These are phyloP conservation scores for Oligia latruncula DNA, from an alignment of 2,888 invertebrate species.

Conservation along the genomic window DNA sequence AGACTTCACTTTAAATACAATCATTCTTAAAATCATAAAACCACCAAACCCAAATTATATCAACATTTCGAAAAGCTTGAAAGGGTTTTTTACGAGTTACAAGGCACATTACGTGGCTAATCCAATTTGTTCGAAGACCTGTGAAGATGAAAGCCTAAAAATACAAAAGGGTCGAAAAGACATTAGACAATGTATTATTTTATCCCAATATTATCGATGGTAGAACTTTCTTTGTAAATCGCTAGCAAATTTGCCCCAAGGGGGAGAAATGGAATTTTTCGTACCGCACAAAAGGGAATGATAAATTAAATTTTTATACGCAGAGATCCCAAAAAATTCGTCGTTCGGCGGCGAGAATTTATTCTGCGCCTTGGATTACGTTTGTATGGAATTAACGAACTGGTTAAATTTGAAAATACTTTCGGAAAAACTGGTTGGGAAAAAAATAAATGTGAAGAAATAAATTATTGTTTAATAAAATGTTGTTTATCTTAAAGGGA, in stretches of 20 bases:
- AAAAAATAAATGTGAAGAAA: conserved; percentile 7
- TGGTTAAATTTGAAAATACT: conserved; percentile 35
- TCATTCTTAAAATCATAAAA: not conserved
- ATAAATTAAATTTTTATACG: conserved; percentile 64
- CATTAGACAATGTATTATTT: conserved; percentile 57
- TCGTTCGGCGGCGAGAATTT: conserved; percentile 41
- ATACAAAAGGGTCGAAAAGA: conserved; percentile 52
- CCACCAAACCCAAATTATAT: conserved; percentile 8
- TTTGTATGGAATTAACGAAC: conserved; percentile 46
- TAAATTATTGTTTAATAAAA: not conserved
- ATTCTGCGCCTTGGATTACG: conserved; percentile 28
- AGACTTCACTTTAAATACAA: not conserved
- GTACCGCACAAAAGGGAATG: conserved; percentile 54
- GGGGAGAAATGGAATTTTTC: conserved; percentile 51
- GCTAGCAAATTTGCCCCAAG: conserved; percentile 60
- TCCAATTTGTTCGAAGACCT: conserved; percentile 47
- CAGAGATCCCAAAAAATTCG: conserved; percentile 37
- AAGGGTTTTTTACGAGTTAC: conserved; percentile 34
- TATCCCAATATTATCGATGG: conserved; percentile 59
- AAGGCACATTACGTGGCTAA: conserved; percentile 51
- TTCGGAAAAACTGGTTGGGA: not conserved
- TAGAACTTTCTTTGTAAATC: conserved; percentile 65
- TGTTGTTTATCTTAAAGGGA: not conserved
- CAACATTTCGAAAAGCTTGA: conserved; percentile 15
- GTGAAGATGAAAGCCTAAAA: conserved; percentile 45